Evolutionary conservation across 2,888 invertebrate species (phyloP), one percentile per base, ranked within the genome.

Genomic region (Monochamus alternatus): DNA sequence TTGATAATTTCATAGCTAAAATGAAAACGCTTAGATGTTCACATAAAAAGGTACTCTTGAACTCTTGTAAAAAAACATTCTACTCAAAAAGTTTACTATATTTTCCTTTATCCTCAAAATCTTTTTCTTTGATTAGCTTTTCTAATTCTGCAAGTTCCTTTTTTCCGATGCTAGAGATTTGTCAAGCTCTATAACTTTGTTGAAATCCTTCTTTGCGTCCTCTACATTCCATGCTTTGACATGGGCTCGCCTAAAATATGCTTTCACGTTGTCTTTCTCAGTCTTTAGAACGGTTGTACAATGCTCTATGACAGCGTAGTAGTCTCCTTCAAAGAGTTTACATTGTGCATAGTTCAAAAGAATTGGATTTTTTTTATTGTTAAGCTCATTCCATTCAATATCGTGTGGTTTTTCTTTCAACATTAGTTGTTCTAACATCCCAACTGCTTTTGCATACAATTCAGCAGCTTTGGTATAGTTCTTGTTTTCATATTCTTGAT

Each of bases 341-440:
- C 98, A 98, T 87, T 98, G 98, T 0, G 97, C 93, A 88, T 93
- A 97, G 90, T 99, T 99, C 0, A 98, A 90, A 70, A 98, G 90
- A 73, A 98, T 91, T 3, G 98, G 97, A 58, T 95, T 88, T 90
- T 97, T 98, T 85, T 95, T 92, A 83, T 91, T 90, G 82, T 98
- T 96, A 67, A 98, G 89, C 66, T 91, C 91, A 22, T 91, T 89
- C 97, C 98, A 98, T 88, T 98, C 98, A 9, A 92, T 92, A 84
- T 98, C 98, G 63, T 95, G 94, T 66, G 99, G 99, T 87, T 98
- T 96, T 89, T 99, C 98, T 84, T 94, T 95, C 30, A 98, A 89
- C 93, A 97, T 94, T 14, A 99, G 91, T 86, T 98, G 96, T 88
- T 99, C 99, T 75, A 98, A 90, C 81, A 97, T 93, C n/a, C 95